These are phyloP conservation scores for Esperia sulphurella DNA, from an alignment of 2,888 invertebrate genomes.

Conservation along the genomic window DNA sequence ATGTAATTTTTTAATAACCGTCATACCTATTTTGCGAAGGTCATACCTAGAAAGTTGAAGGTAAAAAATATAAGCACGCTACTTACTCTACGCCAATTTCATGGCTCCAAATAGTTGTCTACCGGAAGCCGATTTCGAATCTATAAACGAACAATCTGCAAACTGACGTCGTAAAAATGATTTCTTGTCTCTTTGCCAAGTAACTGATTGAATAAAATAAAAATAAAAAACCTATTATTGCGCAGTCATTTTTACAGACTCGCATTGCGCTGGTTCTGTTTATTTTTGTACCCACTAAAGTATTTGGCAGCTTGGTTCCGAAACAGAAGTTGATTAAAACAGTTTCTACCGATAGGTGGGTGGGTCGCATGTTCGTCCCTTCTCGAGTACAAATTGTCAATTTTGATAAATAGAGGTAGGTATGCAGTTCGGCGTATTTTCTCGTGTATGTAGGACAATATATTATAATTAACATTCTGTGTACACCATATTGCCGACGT, in stretches of 20 bases:
- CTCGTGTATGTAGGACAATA: too few species aligned
- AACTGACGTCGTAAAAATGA: conserved; percentile 40
- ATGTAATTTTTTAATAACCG: background rate
- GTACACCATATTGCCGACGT: too few species aligned
- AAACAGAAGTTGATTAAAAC: too few species aligned
- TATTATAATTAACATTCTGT: too few species aligned
- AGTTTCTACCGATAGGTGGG: too few species aligned
- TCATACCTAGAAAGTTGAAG: background rate
- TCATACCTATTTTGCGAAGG: background rate
- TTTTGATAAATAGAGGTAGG: too few species aligned
- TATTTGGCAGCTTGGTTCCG: too few species aligned
- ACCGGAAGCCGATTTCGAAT: conserved; percentile 4
- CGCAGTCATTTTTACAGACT: conserved; percentile 49
- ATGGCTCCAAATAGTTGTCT: background rate
- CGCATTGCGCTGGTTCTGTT: conserved; percentile 29
- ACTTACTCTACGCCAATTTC: background rate
- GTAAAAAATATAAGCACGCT: background rate
- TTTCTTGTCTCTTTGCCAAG: conserved; percentile 68
- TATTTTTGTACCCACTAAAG: conserved; percentile 32
- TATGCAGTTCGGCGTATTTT: too few species aligned
- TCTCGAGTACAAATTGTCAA: too few species aligned
- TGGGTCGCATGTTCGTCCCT: too few species aligned
- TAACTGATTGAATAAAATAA: conserved; percentile 46
- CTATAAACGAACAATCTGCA: conserved; percentile 7
- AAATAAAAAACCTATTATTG: conserved; percentile 53